Evolutionary conservation across 2,113 vertebrate genomes (phyloP), one percentile per base, ranked within the genome.

Genomic region (Morone chrysops): DNA sequence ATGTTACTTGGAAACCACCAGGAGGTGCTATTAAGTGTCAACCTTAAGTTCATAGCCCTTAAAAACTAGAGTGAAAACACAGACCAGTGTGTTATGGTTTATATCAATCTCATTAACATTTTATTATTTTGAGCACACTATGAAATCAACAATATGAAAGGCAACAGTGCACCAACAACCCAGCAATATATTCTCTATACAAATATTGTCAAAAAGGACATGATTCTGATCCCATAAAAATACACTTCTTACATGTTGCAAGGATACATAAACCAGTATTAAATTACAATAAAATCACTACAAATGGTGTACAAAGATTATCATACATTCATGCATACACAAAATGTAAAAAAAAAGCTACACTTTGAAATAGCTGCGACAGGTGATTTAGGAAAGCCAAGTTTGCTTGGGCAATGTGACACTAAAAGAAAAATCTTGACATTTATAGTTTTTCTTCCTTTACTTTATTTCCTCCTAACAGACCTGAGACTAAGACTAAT

Each of bases 261-360:
- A 85, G 54, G 73, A 80, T 83, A 72, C 62, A 78, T 38, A 59
- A 72, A 80, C 66, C 48, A 51, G 65, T 72, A 89, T 90, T 87
- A 83, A 92, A 90, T 89, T 87, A 92, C 75, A 85, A 82, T 62
- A 65, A 41, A 80, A 78, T 81, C 78, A 89, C 81, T 71, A 80
- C 76, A 85, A 87, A 89, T 47, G 10, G 18, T 85, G 76, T 88
- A 85, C 40, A 92, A 75, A 88, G 87, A 86, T 79, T 83, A 87
- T 76, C 53, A 85, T 88, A 88, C 89, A 92, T 85, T 91, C 86
- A 92, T 94, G 90, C 90, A 93, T 90, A 93, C 83, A 92, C 85
- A 90, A 87, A 20, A 80, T 70, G 74, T 36, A 41, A 56, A 56
- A 71, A 67, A 50, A 41, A n/a, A 77, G 83, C 70, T 81, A 92